Conservation (phyloP, 2,888 invertebrate species). For the Diadegma fenestrale region DNA sequence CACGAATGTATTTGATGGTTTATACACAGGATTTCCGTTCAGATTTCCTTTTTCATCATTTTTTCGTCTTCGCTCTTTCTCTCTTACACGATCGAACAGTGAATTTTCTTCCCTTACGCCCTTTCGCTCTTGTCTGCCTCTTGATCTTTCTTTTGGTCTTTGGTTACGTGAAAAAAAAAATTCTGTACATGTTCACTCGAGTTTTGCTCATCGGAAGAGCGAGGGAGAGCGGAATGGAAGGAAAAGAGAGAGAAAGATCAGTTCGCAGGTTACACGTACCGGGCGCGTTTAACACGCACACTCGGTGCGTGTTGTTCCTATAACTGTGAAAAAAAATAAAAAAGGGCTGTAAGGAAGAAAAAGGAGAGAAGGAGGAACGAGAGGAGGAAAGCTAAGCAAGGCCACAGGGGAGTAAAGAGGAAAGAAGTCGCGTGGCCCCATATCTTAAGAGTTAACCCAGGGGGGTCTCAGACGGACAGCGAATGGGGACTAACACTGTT, state of each 20-base stretch:
- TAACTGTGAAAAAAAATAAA: slow-evolving; percentile 44
- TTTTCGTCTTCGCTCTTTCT: slow-evolving; percentile 25
- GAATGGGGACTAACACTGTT: slow-evolving; percentile 83
- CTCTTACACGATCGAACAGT: not conserved
- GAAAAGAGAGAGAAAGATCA: slow-evolving; percentile 16
- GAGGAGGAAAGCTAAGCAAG: slow-evolving; percentile 44
- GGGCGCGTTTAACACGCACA: slow-evolving; percentile 68
- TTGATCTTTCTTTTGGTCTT: slow-evolving; percentile 5
- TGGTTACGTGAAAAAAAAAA: slow-evolving; percentile 17
- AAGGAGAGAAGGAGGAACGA: slow-evolving; percentile 66
- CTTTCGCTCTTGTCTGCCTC: not conserved
- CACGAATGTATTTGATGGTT: slow-evolving; percentile 60
- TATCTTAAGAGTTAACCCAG: slow-evolving; percentile 80
- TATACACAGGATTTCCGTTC: slow-evolving; percentile 59
- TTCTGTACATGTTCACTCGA: slow-evolving; percentile 32
- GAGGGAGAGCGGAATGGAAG: slow-evolving; percentile 17
- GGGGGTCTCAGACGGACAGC: slow-evolving; percentile 81
- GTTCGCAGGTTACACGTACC: slow-evolving; percentile 62
- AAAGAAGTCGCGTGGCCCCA: slow-evolving; percentile 82
- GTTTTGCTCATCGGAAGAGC: slow-evolving; percentile 24
- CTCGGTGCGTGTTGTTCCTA: slow-evolving; percentile 63
- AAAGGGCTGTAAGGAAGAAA: slow-evolving; percentile 64
- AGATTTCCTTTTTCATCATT: slow-evolving; percentile 29
- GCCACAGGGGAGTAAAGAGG: slow-evolving; percentile 65
- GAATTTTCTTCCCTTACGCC: slow-evolving; percentile 11